Percentiles rank a stretch among this genome's conserved stretches.
These are phyloP conservation scores for Amorpha juglandis DNA, from an alignment of 2,888 invertebrate genomes.

Conservation along the genomic window DNA sequence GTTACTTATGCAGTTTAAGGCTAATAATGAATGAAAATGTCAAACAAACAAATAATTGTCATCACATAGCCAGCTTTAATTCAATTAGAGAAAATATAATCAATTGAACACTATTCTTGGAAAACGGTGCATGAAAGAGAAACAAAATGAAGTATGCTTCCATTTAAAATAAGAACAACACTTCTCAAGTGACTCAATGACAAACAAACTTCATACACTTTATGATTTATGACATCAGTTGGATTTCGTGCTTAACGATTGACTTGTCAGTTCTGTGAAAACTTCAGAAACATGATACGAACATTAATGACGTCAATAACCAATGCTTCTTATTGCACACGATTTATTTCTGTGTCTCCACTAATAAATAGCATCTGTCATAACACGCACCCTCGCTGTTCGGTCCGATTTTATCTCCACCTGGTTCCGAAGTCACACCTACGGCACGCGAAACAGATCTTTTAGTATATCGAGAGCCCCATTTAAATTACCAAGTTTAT, in stretches of 20 bases:
- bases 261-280: constrained; percentile 32
- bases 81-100: constrained; percentile 7
- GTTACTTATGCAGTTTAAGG: background rate
- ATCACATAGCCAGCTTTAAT: background rate
- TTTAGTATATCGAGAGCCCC: constrained; percentile 73
- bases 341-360: constrained; percentile 58
- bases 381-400: constrained; percentile 73
- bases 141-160: background rate
- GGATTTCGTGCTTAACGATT: constrained; percentile 25
- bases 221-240: constrained; percentile 23
- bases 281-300: constrained; percentile 50
- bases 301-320: constrained; percentile 55
- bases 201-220: constrained; percentile 13
- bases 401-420: constrained; percentile 75
- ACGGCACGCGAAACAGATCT: constrained; percentile 78
- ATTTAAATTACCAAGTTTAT: constrained; percentile 47
- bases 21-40: background rate
- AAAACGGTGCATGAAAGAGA: background rate
- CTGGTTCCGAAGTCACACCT: constrained; percentile 78
- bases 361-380: constrained; percentile 78
- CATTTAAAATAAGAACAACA: constrained; percentile 1
- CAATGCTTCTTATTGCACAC: constrained; percentile 58
- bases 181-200: constrained; percentile 15
- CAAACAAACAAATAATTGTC: background rate
- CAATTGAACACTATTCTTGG: constrained; percentile 10